Evolutionary conservation across 2,797 vertebrate species (phyloP), one percentile per base, ranked within the genome.

Genomic region (Agapornis canus): DNA sequence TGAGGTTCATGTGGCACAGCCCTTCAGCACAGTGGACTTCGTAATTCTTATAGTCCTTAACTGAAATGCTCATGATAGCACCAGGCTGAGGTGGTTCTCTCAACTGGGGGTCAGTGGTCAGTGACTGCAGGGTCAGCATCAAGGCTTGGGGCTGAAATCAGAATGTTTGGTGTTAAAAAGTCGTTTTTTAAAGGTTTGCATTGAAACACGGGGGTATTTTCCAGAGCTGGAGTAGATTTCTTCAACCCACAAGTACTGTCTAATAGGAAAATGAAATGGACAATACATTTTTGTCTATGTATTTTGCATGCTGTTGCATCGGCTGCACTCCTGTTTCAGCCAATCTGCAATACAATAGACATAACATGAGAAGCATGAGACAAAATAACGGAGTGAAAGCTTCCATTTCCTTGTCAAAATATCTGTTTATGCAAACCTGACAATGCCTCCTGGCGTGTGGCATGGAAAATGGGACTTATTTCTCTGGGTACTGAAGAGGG

Each of bases 361-460:
- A 97, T 94, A 97, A 96, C 90, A 97, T 37, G 25, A 91, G 80
- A 75, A 84, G 37, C 18, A 73, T 93, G 94, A 97, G 97, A 93
- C 97, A 95, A 97, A 97, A 97, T 92, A 97, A 60, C 0, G 0
- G 56, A 52, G 56, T 57, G 37, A 83, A 86, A 95, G 66, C 20
- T 52, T 93, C 61, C 22, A 90, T 95, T 95, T 85, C 77, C 90
- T 56, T 96, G 59, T 93, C 78, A 92, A 96, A 97, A 91, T 92
- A 90, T 52, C 82, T 95, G 49, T 89, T 95, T 83, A 3, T 70
- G 89, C 43, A 69, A 86, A 64, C 15, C 80, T 94, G 90, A 96
- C 81, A 88, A 80, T 0, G 6, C 90, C 81, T 94, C 87, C 88
- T 94, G 90, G 88, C 3, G 4, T 75, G 85, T 60, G 68, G 81